Evolutionary conservation across 2,113 vertebrate genomes (phyloP).

Genomic region (Pteropus alecto): DNA sequence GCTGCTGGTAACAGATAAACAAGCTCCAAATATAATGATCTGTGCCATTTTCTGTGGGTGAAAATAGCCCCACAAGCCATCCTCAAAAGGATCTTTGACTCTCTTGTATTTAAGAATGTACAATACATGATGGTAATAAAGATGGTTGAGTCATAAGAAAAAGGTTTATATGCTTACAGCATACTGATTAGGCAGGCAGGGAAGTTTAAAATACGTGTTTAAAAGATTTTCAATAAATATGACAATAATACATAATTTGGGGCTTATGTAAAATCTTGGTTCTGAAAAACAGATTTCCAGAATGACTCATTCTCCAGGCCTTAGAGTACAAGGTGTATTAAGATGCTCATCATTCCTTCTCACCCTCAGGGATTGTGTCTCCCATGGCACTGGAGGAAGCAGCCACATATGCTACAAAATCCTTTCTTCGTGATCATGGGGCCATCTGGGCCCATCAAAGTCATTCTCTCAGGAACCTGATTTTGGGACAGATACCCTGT

Average conservation of each 20-base stretch:
- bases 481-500: not conserved
- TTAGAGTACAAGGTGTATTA: not conserved
- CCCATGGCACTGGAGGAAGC: no score
- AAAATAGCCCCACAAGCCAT: not conserved
- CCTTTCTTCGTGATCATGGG: not conserved
- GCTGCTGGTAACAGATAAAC: not conserved
- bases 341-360: not conserved
- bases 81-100: not conserved
- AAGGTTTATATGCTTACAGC: not conserved
- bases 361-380: not conserved
- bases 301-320: slow-evolving; percentile 32
- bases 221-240: slow-evolving; percentile 2
- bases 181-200: slow-evolving; percentile 22
- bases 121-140: not conserved
- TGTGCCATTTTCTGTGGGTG: not conserved
- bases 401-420: not conserved
- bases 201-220: slow-evolving; percentile 30
- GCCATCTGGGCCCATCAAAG: not conserved
- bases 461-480: not conserved
- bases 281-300: slow-evolving; percentile 12
- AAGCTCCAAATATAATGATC: not conserved
- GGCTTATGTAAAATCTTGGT: not conserved
- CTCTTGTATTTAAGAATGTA: not conserved
- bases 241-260: slow-evolving; percentile 11
- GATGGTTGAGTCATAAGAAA: slow-evolving; percentile 40